phyloP scores from a whole-genome alignment of 2,797 vertebrate genomes.

The Tauraco hartlaubi region DNA sequence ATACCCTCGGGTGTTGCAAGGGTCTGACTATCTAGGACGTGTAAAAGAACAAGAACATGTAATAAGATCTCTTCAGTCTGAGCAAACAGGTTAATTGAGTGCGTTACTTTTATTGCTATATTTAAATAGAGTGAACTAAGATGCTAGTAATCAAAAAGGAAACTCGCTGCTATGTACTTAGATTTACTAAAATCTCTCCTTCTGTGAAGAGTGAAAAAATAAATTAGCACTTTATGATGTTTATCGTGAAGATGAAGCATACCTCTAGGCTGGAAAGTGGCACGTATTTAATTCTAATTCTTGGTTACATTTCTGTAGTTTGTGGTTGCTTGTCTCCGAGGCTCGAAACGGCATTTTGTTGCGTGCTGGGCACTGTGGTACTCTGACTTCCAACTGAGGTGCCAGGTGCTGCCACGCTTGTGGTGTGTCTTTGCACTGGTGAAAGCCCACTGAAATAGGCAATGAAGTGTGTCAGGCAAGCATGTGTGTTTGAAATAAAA shows the following conservation, averaged over 20 bases:
- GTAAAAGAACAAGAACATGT: not conserved
- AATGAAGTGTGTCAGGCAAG: not conserved
- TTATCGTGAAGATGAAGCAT: not conserved
- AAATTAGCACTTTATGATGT: not conserved
- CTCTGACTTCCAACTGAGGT: accelerated
- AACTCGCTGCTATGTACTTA: not conserved
- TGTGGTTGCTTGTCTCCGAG: not conserved
- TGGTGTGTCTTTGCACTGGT: not conserved
- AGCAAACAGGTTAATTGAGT: not conserved
- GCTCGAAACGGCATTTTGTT: not conserved
- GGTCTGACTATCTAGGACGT: slow-evolving; percentile 9
- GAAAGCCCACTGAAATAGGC: not conserved
- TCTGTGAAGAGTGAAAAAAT: not conserved
- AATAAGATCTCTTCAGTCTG: not conserved
- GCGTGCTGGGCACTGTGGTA: not conserved
- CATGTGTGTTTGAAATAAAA: not conserved
- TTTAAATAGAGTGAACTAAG: not conserved
- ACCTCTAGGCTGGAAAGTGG: not conserved
- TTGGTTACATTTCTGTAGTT: not conserved
- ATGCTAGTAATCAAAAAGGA: not conserved
- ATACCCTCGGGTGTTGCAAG: not conserved
- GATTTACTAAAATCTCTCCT: not conserved
- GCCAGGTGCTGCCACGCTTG: not conserved
- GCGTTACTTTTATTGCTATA: not conserved
- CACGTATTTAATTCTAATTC: not conserved